Evolutionary conservation across 2,797 vertebrate genomes (phyloP).

Genomic region (Pantherophis vulpinus): DNA sequence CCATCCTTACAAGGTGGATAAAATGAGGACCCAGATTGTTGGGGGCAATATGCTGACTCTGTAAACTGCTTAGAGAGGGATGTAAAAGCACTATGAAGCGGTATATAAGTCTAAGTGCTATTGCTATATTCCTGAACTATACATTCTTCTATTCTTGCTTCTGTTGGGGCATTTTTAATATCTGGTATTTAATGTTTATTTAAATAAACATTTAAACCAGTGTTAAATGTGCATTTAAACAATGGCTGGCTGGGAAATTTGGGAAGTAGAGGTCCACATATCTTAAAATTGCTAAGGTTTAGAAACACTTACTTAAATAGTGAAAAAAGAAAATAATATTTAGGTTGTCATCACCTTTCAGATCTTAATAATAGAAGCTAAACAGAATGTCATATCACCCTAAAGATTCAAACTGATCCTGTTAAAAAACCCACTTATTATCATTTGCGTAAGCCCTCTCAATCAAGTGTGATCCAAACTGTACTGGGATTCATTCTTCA

Average conservation of each 20-base stretch:
- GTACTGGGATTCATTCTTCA: neutral
- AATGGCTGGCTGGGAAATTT: neutral
- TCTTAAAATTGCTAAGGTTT: neutral
- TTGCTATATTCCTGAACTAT: neutral
- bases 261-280: neutral
- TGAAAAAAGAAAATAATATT: neutral
- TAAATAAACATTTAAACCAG: neutral
- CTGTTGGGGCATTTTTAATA: neutral
- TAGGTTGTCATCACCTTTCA: slow-evolving; percentile 6
- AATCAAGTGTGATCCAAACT: neutral
- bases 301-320: neutral
- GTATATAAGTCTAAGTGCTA: too few species aligned
- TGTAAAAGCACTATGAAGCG: too few species aligned
- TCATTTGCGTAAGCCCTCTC: neutral
- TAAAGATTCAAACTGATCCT: neutral
- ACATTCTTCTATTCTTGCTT: neutral
- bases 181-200: neutral
- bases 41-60: too few species aligned
- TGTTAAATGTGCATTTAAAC: neutral
- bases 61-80: too few species aligned
- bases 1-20: too few species aligned
- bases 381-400: neutral
- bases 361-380: slow-evolving; percentile 1
- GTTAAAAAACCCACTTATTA: neutral
- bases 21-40: too few species aligned